These are phyloP conservation scores for Leiothrix lutea DNA, from an alignment of 2,113 vertebrate genomes.

Conservation along the genomic window DNA sequence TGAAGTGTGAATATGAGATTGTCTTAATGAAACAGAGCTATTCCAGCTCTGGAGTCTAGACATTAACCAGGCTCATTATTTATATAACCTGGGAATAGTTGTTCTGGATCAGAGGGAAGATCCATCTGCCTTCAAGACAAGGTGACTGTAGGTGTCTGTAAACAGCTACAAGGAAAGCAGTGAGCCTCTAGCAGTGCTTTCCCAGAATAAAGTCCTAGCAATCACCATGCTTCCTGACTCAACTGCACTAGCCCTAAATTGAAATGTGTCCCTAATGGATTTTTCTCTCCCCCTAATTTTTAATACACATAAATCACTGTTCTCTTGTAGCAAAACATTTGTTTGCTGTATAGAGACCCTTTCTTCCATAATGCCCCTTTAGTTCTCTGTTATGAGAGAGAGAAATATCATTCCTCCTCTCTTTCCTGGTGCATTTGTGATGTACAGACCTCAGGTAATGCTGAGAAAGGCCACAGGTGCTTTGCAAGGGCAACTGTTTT, in stretches of 20 bases:
- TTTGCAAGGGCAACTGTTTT: neutral
- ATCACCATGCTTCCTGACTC: neutral
- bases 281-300: accelerated
- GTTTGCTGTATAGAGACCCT: neutral
- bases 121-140: neutral
- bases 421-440: neutral
- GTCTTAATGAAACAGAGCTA: neutral
- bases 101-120: neutral
- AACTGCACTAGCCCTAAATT: neutral
- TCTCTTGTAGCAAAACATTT: neutral
- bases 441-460: neutral
- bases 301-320: neutral
- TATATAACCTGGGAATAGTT: neutral
- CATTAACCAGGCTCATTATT: neutral
- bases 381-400: neutral
- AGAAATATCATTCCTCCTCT: neutral
- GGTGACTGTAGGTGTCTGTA: neutral
- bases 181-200: neutral
- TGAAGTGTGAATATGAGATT: neutral
- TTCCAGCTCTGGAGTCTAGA: neutral
- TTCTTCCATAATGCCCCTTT: neutral
- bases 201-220: neutral
- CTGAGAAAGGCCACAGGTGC: neutral
- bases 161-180: neutral
- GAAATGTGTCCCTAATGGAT: neutral